Percentiles rank a stretch among this genome's conserved stretches.
Evolutionary conservation across 2,113 vertebrate genomes (phyloP).

Genomic region (Anoplopoma fimbria): DNA sequence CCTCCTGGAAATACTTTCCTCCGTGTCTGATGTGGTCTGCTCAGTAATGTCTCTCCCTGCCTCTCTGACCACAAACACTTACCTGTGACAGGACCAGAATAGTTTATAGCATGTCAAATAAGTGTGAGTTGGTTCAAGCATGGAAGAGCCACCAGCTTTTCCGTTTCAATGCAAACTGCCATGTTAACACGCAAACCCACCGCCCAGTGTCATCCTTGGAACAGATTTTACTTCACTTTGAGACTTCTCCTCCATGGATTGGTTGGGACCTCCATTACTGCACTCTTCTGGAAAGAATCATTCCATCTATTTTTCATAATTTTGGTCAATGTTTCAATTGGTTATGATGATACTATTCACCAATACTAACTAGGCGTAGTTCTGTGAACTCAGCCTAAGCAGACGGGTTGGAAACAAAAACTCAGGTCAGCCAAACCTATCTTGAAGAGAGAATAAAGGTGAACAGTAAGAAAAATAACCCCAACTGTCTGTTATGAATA

Average conservation of each 20-base stretch:
- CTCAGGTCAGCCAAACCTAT: too few relatives aligned
- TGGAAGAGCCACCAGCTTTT: neutral
- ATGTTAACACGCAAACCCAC: neutral
- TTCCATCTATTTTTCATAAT: neutral
- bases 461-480: too few relatives aligned
- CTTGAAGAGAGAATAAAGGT: too few relatives aligned
- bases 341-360: neutral
- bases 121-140: constrained; percentile 23
- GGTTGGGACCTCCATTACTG: neutral
- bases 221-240: neutral
- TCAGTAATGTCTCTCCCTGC: constrained; percentile 30
- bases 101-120: constrained; percentile 18
- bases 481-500: too few relatives aligned
- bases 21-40: constrained; percentile 17
- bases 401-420: neutral
- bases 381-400: neutral
- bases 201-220: neutral
- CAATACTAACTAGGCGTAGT: too few relatives aligned
- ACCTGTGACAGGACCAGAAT: constrained; percentile 37
- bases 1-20: neutral
- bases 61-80: constrained; percentile 24
- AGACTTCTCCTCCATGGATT: neutral
- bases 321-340: neutral
- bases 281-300: too few relatives aligned
- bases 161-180: neutral